Conservation (phyloP, 2,113 vertebrate species). For the Helogale parvula region DNA sequence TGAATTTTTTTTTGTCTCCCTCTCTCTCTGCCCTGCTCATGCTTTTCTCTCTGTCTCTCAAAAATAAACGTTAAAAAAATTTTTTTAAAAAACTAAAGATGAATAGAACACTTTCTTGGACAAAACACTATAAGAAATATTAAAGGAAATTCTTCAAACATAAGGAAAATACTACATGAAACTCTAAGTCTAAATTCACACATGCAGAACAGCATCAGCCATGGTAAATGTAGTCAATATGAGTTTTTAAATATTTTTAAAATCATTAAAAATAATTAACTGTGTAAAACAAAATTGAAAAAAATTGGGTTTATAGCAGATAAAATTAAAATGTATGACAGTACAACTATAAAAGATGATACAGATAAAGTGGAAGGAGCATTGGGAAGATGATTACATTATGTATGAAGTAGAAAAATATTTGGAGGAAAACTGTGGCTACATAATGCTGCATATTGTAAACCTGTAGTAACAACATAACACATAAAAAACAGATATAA, state of each 20-base stretch:
- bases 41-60: too few relatives aligned
- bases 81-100: background rate
- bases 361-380: background rate
- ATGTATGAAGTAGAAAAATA: background rate
- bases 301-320: background rate
- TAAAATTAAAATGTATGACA: background rate
- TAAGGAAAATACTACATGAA: background rate
- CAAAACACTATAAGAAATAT: background rate
- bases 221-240: background rate
- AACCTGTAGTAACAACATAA: background rate
- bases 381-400: background rate
- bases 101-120: background rate
- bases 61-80: too few relatives aligned
- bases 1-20: too few relatives aligned
- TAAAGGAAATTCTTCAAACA: background rate
- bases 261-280: background rate
- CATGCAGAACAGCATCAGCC: background rate
- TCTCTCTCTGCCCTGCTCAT: too few relatives aligned
- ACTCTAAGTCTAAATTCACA: background rate
- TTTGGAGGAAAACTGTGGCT: background rate
- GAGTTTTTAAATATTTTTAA: background rate
- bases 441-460: background rate
- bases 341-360: background rate
- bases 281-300: background rate
- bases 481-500: background rate